Evolutionary conservation across 2,888 invertebrate genomes (phyloP), one percentile per base, ranked within the genome.

Genomic region (Agriopis leucophaearia): DNA sequence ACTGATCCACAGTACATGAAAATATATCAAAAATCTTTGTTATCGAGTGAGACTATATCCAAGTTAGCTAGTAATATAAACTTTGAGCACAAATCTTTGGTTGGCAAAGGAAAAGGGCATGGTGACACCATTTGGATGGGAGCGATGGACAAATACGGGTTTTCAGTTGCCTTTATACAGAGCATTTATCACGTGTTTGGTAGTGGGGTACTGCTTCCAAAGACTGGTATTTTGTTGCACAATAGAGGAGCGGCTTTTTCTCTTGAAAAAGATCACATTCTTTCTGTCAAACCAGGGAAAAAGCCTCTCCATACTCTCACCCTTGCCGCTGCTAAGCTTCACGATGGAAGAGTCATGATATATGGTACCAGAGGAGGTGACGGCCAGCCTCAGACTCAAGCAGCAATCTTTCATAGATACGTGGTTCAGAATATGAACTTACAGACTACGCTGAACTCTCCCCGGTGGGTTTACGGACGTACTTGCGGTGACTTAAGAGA

Each of bases 61-160:
- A 76, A 84, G 76, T 85, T 91, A 84, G 83, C 88, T 6, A 78
- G 80, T 61, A 78, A 83, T 50, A 81, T 93, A 48, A 79, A 85
- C 71, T 73, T 82, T 1, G 75, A 87, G 66, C 63, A 74, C 64
- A 82, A 85, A 38, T 82, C 84, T 55, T 54, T 66, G 5, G 63
- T 64, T 44, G 85, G 79, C 40, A 76, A 80, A 52, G 86, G 85
- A 0, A 86, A 84, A 74, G 90, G 89, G 1, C 80, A 87, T 3
- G 92, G 91, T 8, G 93, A 92, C 66, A 93, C 93, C 13, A 77
- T 93, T 64, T 93, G 93, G 93, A 83, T 93, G 84, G 93, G 92
- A 12, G 84, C 85, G 10, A 92, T 92, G 91, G 93, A 93, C 70
- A 83, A 71, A 54, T 89, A 86, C 78, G 93, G 93, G 0, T 93